These are phyloP conservation scores for Pseudococcus jackbeardsleyi DNA, from an alignment of 2,888 invertebrate species.

Conservation along the genomic window DNA sequence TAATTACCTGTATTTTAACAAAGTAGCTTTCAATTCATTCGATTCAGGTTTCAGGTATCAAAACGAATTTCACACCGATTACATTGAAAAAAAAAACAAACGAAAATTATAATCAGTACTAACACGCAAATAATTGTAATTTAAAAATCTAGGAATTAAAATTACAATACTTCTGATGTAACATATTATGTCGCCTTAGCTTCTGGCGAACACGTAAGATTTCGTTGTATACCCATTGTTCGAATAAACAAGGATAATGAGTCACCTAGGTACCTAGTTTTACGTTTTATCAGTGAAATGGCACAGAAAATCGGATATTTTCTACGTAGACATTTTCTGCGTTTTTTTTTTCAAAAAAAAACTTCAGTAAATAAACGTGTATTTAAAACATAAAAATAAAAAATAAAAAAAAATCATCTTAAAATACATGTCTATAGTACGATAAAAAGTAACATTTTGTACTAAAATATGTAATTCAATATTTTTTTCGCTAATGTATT, in stretches of 20 bases:
- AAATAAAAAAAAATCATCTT: background rate
- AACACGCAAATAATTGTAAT: background rate
- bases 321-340: too few relatives aligned
- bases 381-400: background rate
- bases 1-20: background rate
- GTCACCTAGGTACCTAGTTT: background rate
- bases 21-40: background rate
- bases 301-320: background rate
- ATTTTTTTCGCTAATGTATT: conserved; percentile 13
- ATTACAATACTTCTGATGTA: background rate
- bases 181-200: background rate
- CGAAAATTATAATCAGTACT: background rate
- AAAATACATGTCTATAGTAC: background rate
- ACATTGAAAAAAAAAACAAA: too few relatives aligned
- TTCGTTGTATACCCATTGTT: conserved; percentile 15
- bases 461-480: background rate
- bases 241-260: background rate
- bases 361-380: background rate
- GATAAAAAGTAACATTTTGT: conserved; percentile 2
- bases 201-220: background rate
- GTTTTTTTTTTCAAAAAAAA: too few relatives aligned
- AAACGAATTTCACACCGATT: too few relatives aligned
- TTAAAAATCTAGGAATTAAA: background rate
- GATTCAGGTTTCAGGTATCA: too few relatives aligned
- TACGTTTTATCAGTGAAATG: background rate